Base-by-base conservation (phyloP, 2,888 invertebrate species). In the Cactoblastis cactorum region DNA sequence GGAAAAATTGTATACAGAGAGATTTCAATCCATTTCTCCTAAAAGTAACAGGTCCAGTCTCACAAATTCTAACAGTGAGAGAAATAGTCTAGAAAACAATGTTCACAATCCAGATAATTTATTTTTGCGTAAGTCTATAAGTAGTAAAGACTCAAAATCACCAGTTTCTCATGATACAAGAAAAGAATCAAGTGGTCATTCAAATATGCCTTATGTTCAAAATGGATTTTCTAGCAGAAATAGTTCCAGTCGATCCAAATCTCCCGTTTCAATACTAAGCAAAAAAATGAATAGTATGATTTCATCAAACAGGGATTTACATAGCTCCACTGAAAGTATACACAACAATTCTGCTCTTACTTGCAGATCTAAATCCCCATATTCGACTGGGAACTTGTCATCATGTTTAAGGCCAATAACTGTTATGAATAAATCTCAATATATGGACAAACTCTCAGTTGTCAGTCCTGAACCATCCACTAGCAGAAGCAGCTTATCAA, bases 1-100 rank as follows among this genome's bases (percentile, higher is more conserved):
- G 59, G 86, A 88, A 65, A 81, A 79, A 62, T 69, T 86, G 18
- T 87, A 88, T 50, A 69, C 73, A 58, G 81, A 86, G 54, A 75
- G 80, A 50, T 88, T 89, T 59, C 78, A 71, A 55, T 71, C 74
- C 35, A 57, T 58, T 45, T 78, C 84, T 34, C 74, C 80, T 1
- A 65, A 63, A 55, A 76, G 69, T 41, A 71, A 63, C 33, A 67
- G 58, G 58, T 71, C 76, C 24, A 72, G 64, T 55, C 60, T 62
- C 39, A 69, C 62, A 6, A 69, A 66, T 57, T 58, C 63, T 2
- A 63, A 63, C 37, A 64, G 58, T 49, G 63, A 66, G 8, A 70
- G 70, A 51, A 55, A 63, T 28, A 71, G 43, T 12, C 14, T 43
- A 2, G 43, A 43, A 8, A 43, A 4, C 9, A 39, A 12, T 15